Percentiles rank a stretch among this genome's conserved stretches.
Conservation (phyloP, 2,888 invertebrate genomes). For the Leptopilina drosophilae region DNA sequence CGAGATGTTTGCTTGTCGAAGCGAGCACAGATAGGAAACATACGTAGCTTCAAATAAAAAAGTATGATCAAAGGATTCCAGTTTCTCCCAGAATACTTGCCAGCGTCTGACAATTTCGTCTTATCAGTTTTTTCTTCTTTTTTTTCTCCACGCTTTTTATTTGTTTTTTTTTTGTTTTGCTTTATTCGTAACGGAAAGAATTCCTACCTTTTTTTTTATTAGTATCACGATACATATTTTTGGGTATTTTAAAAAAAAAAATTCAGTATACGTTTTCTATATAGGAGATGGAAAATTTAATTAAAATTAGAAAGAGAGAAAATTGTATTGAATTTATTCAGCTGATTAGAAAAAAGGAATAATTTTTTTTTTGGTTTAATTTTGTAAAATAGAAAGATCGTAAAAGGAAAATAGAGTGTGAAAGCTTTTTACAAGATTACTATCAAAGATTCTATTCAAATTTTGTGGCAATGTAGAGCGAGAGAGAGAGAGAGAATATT, state of each 20-base stretch:
- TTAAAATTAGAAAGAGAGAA: no score
- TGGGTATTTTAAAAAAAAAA: not conserved
- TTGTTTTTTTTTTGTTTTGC: not conserved
- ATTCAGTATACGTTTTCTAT: no score
- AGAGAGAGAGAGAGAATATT: conserved; percentile 11
- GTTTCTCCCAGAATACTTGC: not conserved
- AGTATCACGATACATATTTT: not conserved
- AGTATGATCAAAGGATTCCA: conserved; percentile 14
- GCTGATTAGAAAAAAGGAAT: no score
- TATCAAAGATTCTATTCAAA: conserved; percentile 24
- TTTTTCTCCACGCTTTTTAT: not conserved
- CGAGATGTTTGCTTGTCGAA: conserved; percentile 54
- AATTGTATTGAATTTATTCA: no score
- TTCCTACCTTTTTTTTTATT: not conserved
- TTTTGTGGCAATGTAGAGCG: not conserved
- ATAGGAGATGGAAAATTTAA: not conserved
- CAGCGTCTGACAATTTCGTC: not conserved
- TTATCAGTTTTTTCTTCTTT: not conserved
- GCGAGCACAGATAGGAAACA: conserved; percentile 44
- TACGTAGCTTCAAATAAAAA: conserved; percentile 12
- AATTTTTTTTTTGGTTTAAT: not conserved
- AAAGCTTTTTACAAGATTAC: conserved; percentile 4
- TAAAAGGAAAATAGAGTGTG: not conserved
- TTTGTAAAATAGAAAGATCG: not conserved
- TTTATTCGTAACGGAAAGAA: not conserved